A percentile compares a stretch with the other conserved stretches of the same genome.
These are phyloP conservation scores for Malurus cyaneus DNA, from an alignment of 2,113 vertebrate species.

Conservation along the genomic window DNA sequence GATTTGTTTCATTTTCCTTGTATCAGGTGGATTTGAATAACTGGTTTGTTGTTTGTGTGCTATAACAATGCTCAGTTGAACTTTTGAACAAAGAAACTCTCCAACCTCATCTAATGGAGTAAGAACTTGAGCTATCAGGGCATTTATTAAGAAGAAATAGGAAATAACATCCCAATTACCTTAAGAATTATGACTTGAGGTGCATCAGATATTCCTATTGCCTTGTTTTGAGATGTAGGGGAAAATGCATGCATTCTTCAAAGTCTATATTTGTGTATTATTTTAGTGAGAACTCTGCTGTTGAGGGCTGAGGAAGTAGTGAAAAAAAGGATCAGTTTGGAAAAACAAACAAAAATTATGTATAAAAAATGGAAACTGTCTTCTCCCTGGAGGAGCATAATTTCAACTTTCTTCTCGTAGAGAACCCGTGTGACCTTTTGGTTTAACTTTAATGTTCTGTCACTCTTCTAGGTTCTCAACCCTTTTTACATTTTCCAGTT, in stretches of 20 bases:
- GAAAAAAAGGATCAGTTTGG: neutral
- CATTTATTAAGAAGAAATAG: neutral
- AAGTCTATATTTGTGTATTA: neutral
- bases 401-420: neutral
- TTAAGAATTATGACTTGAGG: neutral
- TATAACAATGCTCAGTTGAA: neutral
- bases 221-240: neutral
- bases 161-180: neutral
- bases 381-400: neutral
- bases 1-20: neutral
- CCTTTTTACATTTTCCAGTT: constrained; percentile 99
- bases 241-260: neutral
- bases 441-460: constrained; percentile 3
- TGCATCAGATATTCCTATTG: neutral
- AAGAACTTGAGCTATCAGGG: neutral
- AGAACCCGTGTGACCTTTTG: neutral
- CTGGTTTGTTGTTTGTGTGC: neutral
- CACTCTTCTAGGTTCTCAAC: constrained; percentile 89
- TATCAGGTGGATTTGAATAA: neutral
- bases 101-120: neutral
- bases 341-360: neutral
- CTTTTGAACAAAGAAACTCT: neutral
- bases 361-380: neutral
- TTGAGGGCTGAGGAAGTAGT: neutral
- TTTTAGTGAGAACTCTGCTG: neutral